phyloP scores from a whole-genome alignment of 2,797 vertebrate species.

The Microhierax caerulescens region DNA sequence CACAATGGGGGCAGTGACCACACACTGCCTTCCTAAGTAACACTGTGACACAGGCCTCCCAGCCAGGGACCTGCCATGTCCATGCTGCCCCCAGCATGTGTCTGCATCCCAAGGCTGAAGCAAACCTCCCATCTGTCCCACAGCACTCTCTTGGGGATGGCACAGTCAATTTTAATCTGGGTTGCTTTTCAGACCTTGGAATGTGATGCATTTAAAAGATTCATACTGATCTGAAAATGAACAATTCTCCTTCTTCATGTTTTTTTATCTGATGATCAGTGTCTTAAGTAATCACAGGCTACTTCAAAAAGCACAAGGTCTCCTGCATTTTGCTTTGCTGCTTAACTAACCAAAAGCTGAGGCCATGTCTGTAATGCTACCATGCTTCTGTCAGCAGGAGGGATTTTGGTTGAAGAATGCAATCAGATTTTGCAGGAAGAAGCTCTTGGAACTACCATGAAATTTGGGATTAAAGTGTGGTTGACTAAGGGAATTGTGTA shows the following conservation, averaged over 20 bases:
- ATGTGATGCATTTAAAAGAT: neutral
- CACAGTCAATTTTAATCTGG: neutral
- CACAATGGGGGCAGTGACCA: neutral
- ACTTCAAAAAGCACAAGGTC: neutral
- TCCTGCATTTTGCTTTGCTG: neutral
- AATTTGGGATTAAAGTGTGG: neutral
- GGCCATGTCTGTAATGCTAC: neutral
- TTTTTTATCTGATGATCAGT: neutral
- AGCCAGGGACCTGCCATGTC: neutral
- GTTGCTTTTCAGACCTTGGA: neutral
- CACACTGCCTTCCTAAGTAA: neutral
- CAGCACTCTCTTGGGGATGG: neutral
- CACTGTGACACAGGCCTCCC: neutral
- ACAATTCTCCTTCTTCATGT: neutral
- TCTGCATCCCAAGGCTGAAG: neutral
- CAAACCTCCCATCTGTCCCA: neutral
- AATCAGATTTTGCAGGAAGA: neutral
- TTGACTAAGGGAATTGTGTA: neutral
- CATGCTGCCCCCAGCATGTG: fast-evolving
- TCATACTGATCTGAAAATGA: neutral
- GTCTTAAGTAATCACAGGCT: neutral
- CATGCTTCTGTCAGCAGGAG: neutral
- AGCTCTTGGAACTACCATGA: neutral
- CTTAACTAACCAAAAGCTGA: neutral
- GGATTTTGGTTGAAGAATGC: neutral